Percentiles rank a stretch among this genome's conserved stretches.
Evolutionary conservation across 2,797 vertebrate species (phyloP).

Genomic region (Streptopelia turtur): DNA sequence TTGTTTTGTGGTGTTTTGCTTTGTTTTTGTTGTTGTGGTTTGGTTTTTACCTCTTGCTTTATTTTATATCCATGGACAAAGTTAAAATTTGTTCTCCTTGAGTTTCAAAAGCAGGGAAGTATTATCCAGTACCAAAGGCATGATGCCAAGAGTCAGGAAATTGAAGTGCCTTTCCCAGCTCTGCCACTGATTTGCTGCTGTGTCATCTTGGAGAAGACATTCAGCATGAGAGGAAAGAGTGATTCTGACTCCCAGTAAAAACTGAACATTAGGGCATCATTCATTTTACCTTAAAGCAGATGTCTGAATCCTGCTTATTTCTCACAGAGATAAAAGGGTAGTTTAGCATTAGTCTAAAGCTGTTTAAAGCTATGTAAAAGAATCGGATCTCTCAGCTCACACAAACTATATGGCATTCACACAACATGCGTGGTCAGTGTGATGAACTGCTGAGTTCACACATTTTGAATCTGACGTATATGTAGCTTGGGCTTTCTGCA

Average conservation of each 20-base stretch:
- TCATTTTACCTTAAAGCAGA: neutral
- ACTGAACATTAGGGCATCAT: neutral
- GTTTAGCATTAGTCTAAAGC: neutral
- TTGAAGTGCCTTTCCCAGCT: neutral
- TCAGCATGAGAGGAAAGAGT: neutral
- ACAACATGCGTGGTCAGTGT: neutral
- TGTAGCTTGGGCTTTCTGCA: neutral
- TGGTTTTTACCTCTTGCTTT: neutral
- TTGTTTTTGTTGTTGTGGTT: too few species aligned
- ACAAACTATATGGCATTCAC: neutral
- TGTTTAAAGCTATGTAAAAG: neutral
- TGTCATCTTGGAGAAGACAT: neutral
- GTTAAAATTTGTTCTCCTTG: neutral
- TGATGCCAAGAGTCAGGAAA: neutral
- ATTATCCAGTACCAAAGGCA: neutral
- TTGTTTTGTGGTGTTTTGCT: too few species aligned
- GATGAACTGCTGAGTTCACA: neutral
- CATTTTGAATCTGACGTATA: neutral
- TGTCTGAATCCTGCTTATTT: neutral
- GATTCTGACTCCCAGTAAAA: neutral
- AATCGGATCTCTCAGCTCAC: neutral
- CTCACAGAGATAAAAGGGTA: neutral
- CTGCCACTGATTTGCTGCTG: neutral
- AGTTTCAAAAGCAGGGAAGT: neutral
- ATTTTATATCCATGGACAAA: neutral